phyloP scores from a whole-genome alignment of 1,140 invertebrate species.

The Caenorhabditis elegans region WBcel235 BX284606.5:11372501-11373000 shows the following conservation, averaged over 20 bases:
- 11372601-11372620: too few species aligned
- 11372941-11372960: constrained; percentile 13
- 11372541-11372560: too few species aligned
- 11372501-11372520: background rate
- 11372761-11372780: background rate
- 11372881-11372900: background rate
- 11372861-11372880: background rate
- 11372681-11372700: constrained; percentile 1
- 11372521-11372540: too few species aligned
- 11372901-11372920: background rate
- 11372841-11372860: background rate
- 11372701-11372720: constrained; percentile 19
- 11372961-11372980: background rate
- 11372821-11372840: constrained; percentile 26
- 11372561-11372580: too few species aligned
- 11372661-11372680: constrained; percentile 13
- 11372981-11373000: background rate
- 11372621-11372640: background rate
- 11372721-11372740: background rate
- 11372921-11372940: background rate
- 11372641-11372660: background rate
- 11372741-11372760: constrained; percentile 9
- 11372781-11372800: constrained; percentile 16
- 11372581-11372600: too few species aligned
- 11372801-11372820: constrained; percentile 29